Evolutionary conservation across 2,888 invertebrate genomes (phyloP).

Genomic region (Cepaea hortensis): DNA sequence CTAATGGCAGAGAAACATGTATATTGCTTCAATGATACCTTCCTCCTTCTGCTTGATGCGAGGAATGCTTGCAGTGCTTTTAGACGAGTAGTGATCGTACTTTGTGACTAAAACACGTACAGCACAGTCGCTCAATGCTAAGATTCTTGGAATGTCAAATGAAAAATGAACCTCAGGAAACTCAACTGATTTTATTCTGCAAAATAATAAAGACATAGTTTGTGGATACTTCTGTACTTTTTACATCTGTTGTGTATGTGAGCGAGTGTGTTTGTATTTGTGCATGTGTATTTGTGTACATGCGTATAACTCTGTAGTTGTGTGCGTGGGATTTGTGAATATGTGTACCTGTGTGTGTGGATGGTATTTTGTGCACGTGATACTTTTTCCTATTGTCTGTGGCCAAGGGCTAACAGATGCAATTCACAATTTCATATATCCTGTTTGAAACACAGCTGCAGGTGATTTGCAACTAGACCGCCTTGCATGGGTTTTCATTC

Average conservation of each 20-base stretch:
- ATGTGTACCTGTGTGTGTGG: background rate
- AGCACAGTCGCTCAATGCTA: slow-evolving; percentile 73
- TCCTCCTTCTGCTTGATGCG: slow-evolving; percentile 66
- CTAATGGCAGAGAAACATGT: background rate
- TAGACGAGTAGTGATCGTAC: slow-evolving; percentile 74
- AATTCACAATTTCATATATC: too few species aligned
- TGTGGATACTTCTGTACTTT: background rate
- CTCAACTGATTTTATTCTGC: slow-evolving; percentile 73
- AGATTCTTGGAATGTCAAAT: slow-evolving; percentile 74
- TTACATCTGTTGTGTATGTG: background rate
- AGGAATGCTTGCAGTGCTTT: slow-evolving; percentile 67
- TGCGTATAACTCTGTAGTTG: too few species aligned
- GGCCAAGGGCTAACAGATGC: too few species aligned
- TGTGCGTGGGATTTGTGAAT: too few species aligned
- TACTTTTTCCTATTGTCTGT: too few species aligned
- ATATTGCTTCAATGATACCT: background rate
- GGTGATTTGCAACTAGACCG: too few species aligned
- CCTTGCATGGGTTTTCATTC: too few species aligned
- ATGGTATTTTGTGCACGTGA: too few species aligned
- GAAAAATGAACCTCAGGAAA: slow-evolving; percentile 70
- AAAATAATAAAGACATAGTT: background rate
- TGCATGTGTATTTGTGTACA: background rate
- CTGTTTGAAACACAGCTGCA: too few species aligned
- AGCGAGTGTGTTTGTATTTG: background rate
- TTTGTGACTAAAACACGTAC: slow-evolving; percentile 71